Conservation (phyloP, 2,113 vertebrate species). For the Muscicapa adusta region DNA sequence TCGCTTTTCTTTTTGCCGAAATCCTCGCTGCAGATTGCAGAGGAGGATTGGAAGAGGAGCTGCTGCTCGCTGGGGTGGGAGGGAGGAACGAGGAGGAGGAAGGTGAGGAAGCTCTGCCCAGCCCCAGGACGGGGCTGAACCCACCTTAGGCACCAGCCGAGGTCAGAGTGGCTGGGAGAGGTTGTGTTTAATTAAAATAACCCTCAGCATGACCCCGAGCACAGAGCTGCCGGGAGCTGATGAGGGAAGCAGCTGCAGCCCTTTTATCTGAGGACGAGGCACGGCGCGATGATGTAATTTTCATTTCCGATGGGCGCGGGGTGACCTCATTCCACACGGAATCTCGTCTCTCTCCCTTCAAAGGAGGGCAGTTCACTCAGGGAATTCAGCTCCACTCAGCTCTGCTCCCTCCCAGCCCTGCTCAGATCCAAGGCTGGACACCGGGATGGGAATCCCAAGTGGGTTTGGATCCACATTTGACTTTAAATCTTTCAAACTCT, state of each 20-base stretch:
- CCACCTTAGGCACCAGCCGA: not conserved
- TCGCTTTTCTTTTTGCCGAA: not conserved
- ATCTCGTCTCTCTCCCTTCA: not conserved
- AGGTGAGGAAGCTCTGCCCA: not conserved
- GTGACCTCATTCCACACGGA: not conserved
- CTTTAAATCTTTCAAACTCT: not conserved
- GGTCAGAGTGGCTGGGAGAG: not conserved
- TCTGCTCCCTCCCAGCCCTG: too few species aligned
- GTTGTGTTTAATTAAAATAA: not conserved
- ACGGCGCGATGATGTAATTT: not conserved
- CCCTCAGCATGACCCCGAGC: not conserved
- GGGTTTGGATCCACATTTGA: not conserved
- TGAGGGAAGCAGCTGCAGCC: not conserved
- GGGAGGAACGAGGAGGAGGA: not conserved
- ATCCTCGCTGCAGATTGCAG: not conserved
- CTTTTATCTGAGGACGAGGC: not conserved
- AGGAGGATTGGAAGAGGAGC: not conserved
- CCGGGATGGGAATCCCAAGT: not conserved
- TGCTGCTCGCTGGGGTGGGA: rapidly evolving
- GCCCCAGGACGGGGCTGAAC: not conserved
- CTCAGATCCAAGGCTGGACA: not conserved
- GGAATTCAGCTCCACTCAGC: too few species aligned
- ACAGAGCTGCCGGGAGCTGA: not conserved
- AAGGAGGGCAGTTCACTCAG: not conserved
- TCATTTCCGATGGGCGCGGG: not conserved